These are phyloP conservation scores for Lamellibrachia columna DNA, from an alignment of 2,888 invertebrate genomes.

Conservation along the genomic window DNA sequence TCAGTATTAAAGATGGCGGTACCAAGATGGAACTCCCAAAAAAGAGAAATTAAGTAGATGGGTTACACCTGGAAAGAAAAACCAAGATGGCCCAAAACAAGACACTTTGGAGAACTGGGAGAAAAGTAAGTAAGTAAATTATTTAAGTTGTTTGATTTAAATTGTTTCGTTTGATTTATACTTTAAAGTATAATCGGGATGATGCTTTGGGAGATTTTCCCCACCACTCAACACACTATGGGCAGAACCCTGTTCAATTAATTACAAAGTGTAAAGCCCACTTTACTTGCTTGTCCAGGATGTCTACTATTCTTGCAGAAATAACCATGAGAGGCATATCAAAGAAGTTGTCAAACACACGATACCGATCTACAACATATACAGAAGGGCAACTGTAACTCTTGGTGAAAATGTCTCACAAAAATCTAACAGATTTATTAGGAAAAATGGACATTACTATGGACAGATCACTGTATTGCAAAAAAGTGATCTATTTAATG, in stretches of 20 bases:
- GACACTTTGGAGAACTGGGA: too few species aligned
- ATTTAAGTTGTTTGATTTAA: too few species aligned
- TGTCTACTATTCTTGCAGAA: slow-evolving; percentile 73
- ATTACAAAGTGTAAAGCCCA: neutral
- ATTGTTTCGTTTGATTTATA: too few species aligned
- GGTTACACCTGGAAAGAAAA: too few species aligned
- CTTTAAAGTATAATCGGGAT: too few species aligned
- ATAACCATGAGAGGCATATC: slow-evolving; percentile 75
- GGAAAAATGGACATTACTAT: neutral
- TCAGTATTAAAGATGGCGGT: too few species aligned
- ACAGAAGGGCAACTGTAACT: neutral
- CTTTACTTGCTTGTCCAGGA: neutral
- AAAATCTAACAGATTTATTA: neutral
- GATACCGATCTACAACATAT: slow-evolving; percentile 62
- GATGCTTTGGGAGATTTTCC: too few species aligned
- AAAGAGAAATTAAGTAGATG: too few species aligned
- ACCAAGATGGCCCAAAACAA: too few species aligned
- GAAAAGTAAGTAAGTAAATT: too few species aligned
- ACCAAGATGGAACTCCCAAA: too few species aligned
- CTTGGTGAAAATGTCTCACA: neutral
- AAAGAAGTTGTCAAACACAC: slow-evolving; percentile 78
- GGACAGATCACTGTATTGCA: neutral
- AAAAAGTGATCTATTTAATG: neutral
- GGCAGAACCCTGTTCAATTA: neutral
- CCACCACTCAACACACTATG: too few species aligned